Percentiles rank a stretch among this genome's conserved stretches.
These are phyloP conservation scores for Scaptomyza polygonia DNA, from an alignment of 2,888 invertebrate genomes.

Conservation along the genomic window DNA sequence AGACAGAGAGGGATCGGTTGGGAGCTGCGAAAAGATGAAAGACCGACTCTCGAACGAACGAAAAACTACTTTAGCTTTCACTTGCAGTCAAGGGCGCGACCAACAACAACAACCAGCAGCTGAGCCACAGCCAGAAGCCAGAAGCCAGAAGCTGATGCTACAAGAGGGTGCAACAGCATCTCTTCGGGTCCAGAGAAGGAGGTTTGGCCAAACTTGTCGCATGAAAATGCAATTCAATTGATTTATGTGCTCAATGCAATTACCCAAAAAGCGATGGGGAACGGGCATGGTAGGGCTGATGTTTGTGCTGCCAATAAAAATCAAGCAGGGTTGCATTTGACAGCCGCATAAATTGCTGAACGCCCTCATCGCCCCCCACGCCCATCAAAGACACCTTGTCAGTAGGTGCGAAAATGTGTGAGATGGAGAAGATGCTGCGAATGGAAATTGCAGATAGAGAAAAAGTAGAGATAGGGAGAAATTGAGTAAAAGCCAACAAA, in stretches of 20 bases:
- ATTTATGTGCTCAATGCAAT: conserved; percentile 79
- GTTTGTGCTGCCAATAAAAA: conserved; percentile 75
- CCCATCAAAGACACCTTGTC: conserved; percentile 64
- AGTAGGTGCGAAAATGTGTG: conserved; percentile 71
- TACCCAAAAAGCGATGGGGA: conserved; percentile 48
- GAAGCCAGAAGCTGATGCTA: neutral
- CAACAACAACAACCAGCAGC: conserved; percentile 8
- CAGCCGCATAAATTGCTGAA: conserved; percentile 76
- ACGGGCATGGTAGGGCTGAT: conserved; percentile 39
- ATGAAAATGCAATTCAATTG: conserved; percentile 80
- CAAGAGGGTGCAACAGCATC: neutral
- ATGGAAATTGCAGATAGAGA: conserved; percentile 26
- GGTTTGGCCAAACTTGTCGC: conserved; percentile 70
- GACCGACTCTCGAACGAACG: conserved; percentile 62
- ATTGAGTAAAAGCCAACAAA: conserved; percentile 55
- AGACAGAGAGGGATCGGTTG: conserved; percentile 3
- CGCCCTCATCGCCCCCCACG: too few species aligned
- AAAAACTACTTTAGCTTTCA: conserved; percentile 73
- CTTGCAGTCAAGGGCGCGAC: conserved; percentile 52
- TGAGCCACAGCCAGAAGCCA: conserved; percentile 13
- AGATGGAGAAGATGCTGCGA: conserved; percentile 22
- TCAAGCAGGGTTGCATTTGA: conserved; percentile 73
- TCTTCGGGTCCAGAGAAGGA: conserved; percentile 20
- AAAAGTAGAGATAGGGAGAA: neutral
- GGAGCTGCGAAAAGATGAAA: conserved; percentile 54